Percentiles rank a stretch among this genome's conserved stretches.
phyloP scores from a whole-genome alignment of 2,797 vertebrate genomes.

The Neoniphon sammara region DNA sequence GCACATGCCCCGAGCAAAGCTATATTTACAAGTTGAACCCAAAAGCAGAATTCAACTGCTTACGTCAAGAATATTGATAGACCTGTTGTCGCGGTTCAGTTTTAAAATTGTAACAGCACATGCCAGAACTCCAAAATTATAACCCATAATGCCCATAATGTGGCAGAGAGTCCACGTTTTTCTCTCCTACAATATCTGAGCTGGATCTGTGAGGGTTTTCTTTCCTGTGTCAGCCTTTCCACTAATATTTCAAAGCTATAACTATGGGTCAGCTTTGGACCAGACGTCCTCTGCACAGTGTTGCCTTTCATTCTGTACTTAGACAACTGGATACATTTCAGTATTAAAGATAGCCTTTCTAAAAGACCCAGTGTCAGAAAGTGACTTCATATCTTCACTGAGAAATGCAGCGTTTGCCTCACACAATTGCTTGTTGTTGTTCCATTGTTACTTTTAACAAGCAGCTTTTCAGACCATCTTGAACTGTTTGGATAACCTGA shows the following conservation, averaged over 20 bases:
- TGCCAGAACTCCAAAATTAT: constrained; percentile 37
- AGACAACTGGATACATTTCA: constrained; percentile 56
- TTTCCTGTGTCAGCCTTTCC: constrained; percentile 71
- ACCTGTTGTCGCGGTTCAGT: constrained; percentile 16
- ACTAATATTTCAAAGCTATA: constrained; percentile 68
- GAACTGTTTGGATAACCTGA: constrained; percentile 41
- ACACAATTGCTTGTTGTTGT: constrained; percentile 2
- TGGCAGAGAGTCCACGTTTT: constrained; percentile 28
- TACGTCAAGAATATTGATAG: constrained; percentile 3
- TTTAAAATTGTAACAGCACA: constrained; percentile 13
- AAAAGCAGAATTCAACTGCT: constrained; percentile 13
- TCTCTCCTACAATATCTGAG: constrained; percentile 29
- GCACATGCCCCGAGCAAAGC: constrained; percentile 22
- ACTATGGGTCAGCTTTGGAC: constrained; percentile 65
- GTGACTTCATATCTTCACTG: constrained; percentile 10
- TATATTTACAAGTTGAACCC: constrained; percentile 26
- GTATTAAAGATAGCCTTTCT: constrained; percentile 20
- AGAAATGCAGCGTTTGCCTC: neutral
- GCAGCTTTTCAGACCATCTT: constrained; percentile 17
- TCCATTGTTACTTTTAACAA: constrained; percentile 1
- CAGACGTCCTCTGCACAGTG: constrained; percentile 67
- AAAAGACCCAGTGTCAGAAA: neutral
- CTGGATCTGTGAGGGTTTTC: constrained; percentile 43
- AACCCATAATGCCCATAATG: constrained; percentile 20
- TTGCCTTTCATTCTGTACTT: constrained; percentile 60